Conservation (phyloP, 2,888 invertebrate genomes). For the Metallyticus violacea region DNA sequence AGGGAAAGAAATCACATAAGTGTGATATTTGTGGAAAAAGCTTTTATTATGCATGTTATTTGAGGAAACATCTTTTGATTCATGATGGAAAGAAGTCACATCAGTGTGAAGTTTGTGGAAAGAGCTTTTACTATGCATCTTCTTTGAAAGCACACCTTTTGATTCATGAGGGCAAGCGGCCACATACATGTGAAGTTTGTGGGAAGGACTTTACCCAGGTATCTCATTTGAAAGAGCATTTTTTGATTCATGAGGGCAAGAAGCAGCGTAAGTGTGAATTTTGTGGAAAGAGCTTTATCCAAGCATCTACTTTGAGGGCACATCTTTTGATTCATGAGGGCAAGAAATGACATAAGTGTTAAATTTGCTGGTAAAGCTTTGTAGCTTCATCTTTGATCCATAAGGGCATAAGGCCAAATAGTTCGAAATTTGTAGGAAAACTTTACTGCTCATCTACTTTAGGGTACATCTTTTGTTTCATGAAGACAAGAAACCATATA, state of each 20-base stretch:
- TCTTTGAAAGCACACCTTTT: neutral
- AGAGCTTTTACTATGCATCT: neutral
- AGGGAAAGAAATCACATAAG: too few species aligned
- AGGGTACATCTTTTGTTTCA: neutral
- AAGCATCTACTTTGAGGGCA: neutral
- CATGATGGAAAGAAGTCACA: neutral
- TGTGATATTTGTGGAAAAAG: too few species aligned
- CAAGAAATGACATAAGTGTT: neutral
- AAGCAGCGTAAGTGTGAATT: neutral
- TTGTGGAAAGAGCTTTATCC: neutral
- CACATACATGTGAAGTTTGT: neutral
- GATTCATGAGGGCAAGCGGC: neutral
- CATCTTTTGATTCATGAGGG: neutral
- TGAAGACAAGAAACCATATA: neutral
- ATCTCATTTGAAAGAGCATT: too few species aligned
- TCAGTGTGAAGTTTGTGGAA: neutral
- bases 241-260: too few species aligned
- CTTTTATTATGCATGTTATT: too few species aligned
- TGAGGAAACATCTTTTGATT: too few species aligned
- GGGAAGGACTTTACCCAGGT: too few species aligned
- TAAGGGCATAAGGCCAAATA: neutral
- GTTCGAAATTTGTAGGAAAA: neutral
- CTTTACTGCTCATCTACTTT: neutral
- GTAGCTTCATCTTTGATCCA: neutral
- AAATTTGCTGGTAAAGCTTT: neutral